Percentiles rank a stretch among this genome's conserved stretches.
phyloP scores from a whole-genome alignment of 2,113 vertebrate genomes.

The Arothron firmamentum region DNA sequence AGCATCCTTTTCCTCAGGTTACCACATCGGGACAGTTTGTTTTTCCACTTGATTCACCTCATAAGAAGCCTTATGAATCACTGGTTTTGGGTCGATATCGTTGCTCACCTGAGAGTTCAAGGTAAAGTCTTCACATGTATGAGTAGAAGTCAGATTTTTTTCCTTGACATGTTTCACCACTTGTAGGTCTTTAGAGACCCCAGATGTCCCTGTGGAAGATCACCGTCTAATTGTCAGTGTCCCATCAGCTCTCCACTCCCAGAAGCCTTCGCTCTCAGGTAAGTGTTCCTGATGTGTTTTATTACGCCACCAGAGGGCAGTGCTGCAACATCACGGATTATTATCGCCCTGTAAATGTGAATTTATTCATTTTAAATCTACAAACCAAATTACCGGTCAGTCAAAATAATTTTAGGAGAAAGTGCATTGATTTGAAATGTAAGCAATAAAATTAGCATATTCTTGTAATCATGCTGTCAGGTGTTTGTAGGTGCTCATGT shows the following conservation, averaged over 20 bases:
- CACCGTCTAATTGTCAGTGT: constrained; percentile 86
- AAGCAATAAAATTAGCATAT: not conserved
- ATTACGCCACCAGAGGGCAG: constrained; percentile 77
- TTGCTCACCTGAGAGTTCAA: constrained; percentile 31
- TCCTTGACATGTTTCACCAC: not conserved
- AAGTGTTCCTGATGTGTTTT: constrained; percentile 10
- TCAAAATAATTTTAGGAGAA: too few species aligned
- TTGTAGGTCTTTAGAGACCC: constrained; percentile 64
- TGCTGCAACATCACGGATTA: constrained; percentile 50
- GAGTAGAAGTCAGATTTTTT: not conserved
- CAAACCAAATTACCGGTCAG: not conserved
- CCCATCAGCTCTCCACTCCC: constrained; percentile 90
- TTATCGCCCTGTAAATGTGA: not conserved
- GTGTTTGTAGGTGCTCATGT: not conserved
- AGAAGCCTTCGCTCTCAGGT: constrained; percentile 91
- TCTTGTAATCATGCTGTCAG: not conserved
- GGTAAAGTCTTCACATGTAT: constrained; percentile 30
- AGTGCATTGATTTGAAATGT: too few species aligned
- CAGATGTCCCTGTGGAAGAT: constrained; percentile 72
- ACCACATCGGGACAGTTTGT: constrained; percentile 87
- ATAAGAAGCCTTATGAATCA: constrained; percentile 95
- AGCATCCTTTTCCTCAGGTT: constrained; percentile 69
- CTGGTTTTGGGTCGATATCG: constrained; percentile 82
- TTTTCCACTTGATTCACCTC: constrained; percentile 88
- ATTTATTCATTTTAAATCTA: not conserved